Base-by-base conservation (phyloP, 2,113 vertebrate genomes). In the Mesitornis unicolor region DNA sequence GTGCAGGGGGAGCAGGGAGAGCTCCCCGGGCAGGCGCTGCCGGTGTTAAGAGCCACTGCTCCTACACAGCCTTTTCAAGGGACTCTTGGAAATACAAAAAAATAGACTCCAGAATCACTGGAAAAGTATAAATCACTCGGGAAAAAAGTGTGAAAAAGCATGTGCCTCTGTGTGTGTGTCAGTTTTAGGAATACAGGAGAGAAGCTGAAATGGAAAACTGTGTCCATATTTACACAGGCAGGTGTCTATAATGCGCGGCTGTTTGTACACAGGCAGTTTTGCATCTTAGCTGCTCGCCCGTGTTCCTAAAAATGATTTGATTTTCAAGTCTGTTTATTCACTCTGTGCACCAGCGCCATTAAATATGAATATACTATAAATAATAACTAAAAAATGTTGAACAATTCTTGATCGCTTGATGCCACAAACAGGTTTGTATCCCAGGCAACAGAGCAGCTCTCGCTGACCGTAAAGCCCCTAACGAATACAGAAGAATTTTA, bases 281-380 rank as follows among this genome's bases (percentile, higher is more conserved):
- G 38, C 75, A 28, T 22, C 57, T 38, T 87, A 35, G 90, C 83
- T 70, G 38, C 71, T 84, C 68, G 35, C 33, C 54, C 1, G 0
- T 13, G 25, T 53, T 54, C 43, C 79, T 89, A 56, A 94, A 86
- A 88, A 26, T 24, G 0, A 4, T 71, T 95, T 68, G 60, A 53
- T 93, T 94, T 95, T 48, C 88, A 4, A 40, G 60, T 9, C 90
- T 70, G 73, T 68, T 92, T 59, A n/a, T 36, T 36, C 71, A 75
- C 73, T 0, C 56, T 1, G 71, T 25, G 71, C 78, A 42, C 15
- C 63, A 42, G 70, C 54, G 1, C 70, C 95, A 84, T 94, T 78
- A 91, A 96, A 90, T 84, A 93, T 89, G 92, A 94, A 96, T 96
- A 29, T 24, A 54, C 96, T 16, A 68, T 78, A 92, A 97, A 93